Conservation (phyloP, 2,797 vertebrate species). For the Phalloptychus januarius region DNA sequence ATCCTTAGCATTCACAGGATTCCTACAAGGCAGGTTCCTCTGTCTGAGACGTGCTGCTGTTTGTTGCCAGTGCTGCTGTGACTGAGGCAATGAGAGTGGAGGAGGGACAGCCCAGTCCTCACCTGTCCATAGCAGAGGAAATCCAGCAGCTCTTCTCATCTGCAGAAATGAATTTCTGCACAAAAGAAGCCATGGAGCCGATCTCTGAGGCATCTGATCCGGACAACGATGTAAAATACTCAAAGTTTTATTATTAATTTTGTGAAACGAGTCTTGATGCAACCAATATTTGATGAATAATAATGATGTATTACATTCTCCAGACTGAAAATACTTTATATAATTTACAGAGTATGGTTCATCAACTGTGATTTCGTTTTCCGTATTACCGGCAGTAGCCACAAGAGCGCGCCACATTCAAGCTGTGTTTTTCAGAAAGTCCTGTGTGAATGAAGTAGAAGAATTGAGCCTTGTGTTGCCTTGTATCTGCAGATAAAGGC, state of each 20-base stretch:
- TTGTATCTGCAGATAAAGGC: slow-evolving; percentile 51
- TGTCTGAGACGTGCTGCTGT: background rate
- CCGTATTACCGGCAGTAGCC: slow-evolving; percentile 8
- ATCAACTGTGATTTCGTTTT: background rate
- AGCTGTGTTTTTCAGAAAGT: background rate
- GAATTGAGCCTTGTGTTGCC: background rate
- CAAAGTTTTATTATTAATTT: background rate
- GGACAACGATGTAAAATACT: background rate
- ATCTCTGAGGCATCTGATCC: slow-evolving; percentile 13
- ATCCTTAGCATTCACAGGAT: slow-evolving; percentile 1
- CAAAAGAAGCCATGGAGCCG: background rate
- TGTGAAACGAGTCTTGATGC: background rate
- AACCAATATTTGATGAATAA: background rate
- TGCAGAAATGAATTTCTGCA: slow-evolving; percentile 5
- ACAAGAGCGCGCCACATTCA: background rate
- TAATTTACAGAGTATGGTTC: background rate
- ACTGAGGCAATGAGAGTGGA: slow-evolving; percentile 30
- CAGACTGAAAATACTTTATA: background rate
- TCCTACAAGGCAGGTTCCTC: background rate
- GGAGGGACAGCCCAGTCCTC: background rate
- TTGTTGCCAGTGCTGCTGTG: slow-evolving; percentile 42
- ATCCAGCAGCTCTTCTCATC: slow-evolving; percentile 45
- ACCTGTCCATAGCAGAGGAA: slow-evolving; percentile 68
- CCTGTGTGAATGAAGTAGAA: background rate
- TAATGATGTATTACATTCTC: background rate